These are phyloP conservation scores for Pelvicachromis taeniatus DNA, from an alignment of 2,113 vertebrate genomes.

Conservation along the genomic window DNA sequence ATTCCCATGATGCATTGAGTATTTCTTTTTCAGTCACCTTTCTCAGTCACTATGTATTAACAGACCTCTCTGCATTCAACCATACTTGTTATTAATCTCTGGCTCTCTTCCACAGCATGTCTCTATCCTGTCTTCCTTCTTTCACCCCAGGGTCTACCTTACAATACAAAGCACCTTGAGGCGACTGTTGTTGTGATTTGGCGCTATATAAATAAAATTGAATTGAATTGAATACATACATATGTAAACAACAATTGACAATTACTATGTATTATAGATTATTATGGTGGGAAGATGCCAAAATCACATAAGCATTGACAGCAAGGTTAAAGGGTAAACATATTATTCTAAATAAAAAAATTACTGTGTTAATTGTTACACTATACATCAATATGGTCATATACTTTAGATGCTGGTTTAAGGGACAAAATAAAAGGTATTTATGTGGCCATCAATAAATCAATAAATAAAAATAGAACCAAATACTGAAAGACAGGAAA, in stretches of 20 bases:
- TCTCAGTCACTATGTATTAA: background rate
- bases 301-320: background rate
- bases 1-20: background rate
- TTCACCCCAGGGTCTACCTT: accelerated
- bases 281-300: background rate
- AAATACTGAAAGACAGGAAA: background rate
- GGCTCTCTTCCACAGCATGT: background rate
- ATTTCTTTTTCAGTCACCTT: accelerated
- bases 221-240: background rate
- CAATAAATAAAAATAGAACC: background rate
- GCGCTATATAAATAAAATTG: background rate
- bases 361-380: background rate
- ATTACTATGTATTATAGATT: background rate
- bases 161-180: background rate
- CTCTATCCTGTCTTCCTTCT: background rate
- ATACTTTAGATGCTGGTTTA: background rate
- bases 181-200: background rate
- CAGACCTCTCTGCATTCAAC: accelerated
- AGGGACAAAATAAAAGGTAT: background rate
- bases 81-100: accelerated
- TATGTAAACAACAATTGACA: background rate
- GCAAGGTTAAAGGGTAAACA: background rate
- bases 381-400: background rate
- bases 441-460: background rate
- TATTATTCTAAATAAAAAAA: background rate